A percentile compares a stretch with the other conserved stretches of the same genome.
phyloP scores from a whole-genome alignment of 2,113 vertebrate genomes.

The Gadus chalcogrammus region DNA sequence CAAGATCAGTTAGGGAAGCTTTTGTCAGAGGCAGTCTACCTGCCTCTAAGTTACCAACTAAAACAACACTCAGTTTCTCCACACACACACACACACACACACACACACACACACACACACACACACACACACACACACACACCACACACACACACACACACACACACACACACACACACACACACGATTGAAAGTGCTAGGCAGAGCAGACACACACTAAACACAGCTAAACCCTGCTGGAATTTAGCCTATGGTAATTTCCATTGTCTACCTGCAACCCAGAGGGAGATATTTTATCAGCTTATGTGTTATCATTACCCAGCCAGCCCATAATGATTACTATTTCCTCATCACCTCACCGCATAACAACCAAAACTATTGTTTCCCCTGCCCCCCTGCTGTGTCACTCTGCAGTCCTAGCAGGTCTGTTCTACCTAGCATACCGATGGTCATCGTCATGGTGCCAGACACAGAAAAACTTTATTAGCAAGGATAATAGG shows the following conservation, averaged over 20 bases:
- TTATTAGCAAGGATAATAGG: conserved; percentile 11
- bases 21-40: conserved; percentile 32
- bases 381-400: conserved; percentile 3
- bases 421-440: neutral
- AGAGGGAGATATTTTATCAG: neutral
- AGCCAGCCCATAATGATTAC: neutral
- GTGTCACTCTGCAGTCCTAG: conserved; percentile 18
- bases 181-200: no score
- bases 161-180: no score
- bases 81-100: no score
- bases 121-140: no score
- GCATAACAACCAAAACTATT: conserved; percentile 22
- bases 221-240: neutral
- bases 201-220: no score
- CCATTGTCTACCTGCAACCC: neutral
- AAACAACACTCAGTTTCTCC: neutral
- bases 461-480: conserved; percentile 15
- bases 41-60: neutral
- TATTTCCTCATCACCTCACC: conserved; percentile 12
- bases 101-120: no score
- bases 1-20: neutral
- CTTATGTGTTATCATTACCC: neutral
- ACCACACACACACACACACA: no score
- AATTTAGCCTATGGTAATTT: neutral
- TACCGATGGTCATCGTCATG: conserved; percentile 23